Evolutionary conservation across 1,140 invertebrate genomes (phyloP).

Genomic region (Chymomyza costata): DNA sequence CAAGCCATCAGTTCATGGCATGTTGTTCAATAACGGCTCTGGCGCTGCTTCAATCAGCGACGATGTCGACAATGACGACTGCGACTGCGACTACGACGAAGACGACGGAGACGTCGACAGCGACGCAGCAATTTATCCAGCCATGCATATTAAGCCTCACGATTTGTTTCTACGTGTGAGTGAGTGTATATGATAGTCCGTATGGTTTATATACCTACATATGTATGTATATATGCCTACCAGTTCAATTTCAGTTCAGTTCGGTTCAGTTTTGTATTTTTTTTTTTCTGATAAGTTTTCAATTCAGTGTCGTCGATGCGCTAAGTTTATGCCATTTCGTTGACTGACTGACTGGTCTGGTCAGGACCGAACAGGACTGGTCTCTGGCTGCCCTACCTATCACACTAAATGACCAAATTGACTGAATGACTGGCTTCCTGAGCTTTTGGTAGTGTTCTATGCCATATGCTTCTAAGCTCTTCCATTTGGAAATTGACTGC

Average conservation of each 20-base stretch:
- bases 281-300: constrained; percentile 69
- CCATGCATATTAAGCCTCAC: constrained; percentile 72
- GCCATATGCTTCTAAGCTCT: too few relatives aligned
- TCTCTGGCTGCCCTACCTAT: constrained; percentile 16
- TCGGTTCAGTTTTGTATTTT: constrained; percentile 36
- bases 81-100: too few relatives aligned
- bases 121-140: constrained; percentile 70
- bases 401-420: constrained; percentile 36
- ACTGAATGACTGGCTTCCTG: constrained; percentile 52
- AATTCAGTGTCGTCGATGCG: constrained; percentile 37
- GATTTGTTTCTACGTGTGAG: constrained; percentile 36
- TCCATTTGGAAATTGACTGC: too few relatives aligned
- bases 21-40: constrained; percentile 48
- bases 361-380: too few relatives aligned
- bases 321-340: constrained; percentile 13
- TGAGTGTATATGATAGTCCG: constrained; percentile 1
- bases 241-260: constrained; percentile 62
- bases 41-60: constrained; percentile 35
- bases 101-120: constrained; percentile 42
- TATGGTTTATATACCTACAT: constrained; percentile 14
- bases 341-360: too few relatives aligned
- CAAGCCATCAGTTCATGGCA: too few relatives aligned
- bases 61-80: constrained; percentile 12
- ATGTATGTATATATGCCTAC: too few relatives aligned
- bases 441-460: constrained; percentile 8